These are phyloP conservation scores for Paratrypauchen microcephalus DNA, from an alignment of 2,797 vertebrate genomes.

Conservation along the genomic window DNA sequence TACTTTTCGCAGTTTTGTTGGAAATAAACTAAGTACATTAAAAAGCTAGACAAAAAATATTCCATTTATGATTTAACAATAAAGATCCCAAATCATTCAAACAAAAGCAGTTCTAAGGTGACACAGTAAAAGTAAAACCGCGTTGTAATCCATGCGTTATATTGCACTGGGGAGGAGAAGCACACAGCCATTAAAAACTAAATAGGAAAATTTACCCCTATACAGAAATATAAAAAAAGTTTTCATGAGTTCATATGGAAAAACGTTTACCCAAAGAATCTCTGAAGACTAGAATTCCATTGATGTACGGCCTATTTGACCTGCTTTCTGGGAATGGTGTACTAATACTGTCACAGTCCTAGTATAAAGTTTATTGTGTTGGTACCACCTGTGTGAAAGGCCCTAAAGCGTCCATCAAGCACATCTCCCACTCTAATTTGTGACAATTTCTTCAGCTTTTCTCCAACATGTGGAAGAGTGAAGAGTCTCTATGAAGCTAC, in stretches of 20 bases:
- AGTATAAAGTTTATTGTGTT: conserved; percentile 43
- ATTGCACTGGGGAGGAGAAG: conserved; percentile 42
- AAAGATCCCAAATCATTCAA: conserved; percentile 24
- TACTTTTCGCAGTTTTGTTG: too few relatives aligned
- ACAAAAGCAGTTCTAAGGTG: conserved; percentile 21
- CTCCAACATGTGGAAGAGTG: conserved; percentile 28
- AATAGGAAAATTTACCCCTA: conserved; percentile 25
- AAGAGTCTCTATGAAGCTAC: conserved; percentile 21
- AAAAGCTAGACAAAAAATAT: background rate
- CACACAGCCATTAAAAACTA: conserved; percentile 42
- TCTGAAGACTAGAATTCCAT: conserved; percentile 40
- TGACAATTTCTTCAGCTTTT: conserved; percentile 25
- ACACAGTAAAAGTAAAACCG: conserved; percentile 41
- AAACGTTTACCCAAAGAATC: conserved; percentile 47
- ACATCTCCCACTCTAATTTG: conserved; percentile 35
- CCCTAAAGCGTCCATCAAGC: conserved; percentile 53
- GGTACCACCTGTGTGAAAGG: conserved; percentile 36
- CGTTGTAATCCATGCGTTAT: conserved; percentile 33
- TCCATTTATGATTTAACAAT: background rate
- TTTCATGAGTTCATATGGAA: conserved; percentile 57
- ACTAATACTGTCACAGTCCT: conserved; percentile 9
- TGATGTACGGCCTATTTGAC: conserved; percentile 34
- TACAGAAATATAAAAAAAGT: conserved; percentile 15
- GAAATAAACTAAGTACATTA: too few relatives aligned
- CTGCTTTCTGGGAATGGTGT: conserved; percentile 14